These are phyloP conservation scores for Epizoanthus ramosus DNA, from an alignment of 92 coral and sea anemone genomes.

Conservation along the genomic window DNA sequence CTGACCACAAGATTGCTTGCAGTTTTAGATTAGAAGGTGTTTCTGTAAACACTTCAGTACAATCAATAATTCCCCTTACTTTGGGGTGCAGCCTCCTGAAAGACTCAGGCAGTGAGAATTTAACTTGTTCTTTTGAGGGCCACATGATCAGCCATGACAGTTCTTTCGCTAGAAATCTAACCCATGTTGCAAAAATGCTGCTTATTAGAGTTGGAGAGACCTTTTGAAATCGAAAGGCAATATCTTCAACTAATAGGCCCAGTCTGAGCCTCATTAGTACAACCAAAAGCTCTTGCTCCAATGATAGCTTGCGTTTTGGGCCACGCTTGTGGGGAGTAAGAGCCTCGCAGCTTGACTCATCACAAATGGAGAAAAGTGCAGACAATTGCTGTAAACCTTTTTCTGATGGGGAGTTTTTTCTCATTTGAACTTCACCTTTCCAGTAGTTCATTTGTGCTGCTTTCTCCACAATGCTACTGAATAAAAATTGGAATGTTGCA, in stretches of 20 bases:
- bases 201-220: conserved; percentile 4
- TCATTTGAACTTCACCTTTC: conserved; percentile 3
- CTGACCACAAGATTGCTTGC: conserved; percentile 53
- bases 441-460: conserved; percentile 39
- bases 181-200: conserved; percentile 21
- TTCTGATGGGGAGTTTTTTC: background rate
- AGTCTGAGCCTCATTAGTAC: conserved; percentile 29
- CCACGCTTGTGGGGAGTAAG: conserved; percentile 30
- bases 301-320: conserved; percentile 33
- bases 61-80: conserved; percentile 51
- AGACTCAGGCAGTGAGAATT: conserved; percentile 44
- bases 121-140: conserved; percentile 45
- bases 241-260: conserved; percentile 30
- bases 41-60: conserved; percentile 60
- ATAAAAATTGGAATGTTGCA: conserved; percentile 14
- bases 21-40: conserved; percentile 50
- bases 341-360: background rate
- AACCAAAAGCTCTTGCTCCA: conserved; percentile 39
- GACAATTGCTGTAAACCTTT: background rate
- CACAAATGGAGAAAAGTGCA: background rate
- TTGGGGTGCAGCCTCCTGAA: conserved; percentile 51
- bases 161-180: conserved; percentile 34
- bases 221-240: conserved; percentile 44
- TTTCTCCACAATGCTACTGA: background rate
- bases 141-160: conserved; percentile 50